Evolutionary conservation across 2,113 vertebrate species (phyloP).

Genomic region (Lycaon pictus): DNA sequence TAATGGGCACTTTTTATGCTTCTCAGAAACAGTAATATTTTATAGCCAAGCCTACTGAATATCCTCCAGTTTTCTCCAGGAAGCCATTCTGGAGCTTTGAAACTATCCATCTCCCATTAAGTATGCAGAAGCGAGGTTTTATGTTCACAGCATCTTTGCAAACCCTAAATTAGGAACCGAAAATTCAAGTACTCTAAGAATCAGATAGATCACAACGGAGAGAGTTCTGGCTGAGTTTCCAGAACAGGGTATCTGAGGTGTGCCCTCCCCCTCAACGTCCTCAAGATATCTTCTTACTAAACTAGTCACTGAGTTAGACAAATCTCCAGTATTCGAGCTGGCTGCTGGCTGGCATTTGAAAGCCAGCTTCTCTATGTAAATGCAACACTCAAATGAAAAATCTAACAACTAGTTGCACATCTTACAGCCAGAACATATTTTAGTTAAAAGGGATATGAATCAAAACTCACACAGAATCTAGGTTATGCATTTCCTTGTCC

Average conservation of each 20-base stretch:
- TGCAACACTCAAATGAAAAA: slow-evolving; percentile 57
- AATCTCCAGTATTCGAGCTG: slow-evolving; percentile 67
- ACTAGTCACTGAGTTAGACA: slow-evolving; percentile 59
- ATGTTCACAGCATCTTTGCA: not conserved
- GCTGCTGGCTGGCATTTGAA: slow-evolving; percentile 76
- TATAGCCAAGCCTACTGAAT: not conserved
- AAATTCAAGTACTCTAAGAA: slow-evolving; percentile 57
- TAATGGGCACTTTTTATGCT: not conserved
- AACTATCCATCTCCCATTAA: not conserved
- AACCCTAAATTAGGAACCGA: slow-evolving; percentile 10
- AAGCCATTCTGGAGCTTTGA: slow-evolving; percentile 46
- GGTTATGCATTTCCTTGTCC: slow-evolving; percentile 76
- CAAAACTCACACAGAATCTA: slow-evolving; percentile 77
- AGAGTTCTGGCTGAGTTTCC: slow-evolving; percentile 52
- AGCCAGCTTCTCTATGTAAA: slow-evolving; percentile 80
- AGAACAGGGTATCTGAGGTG: slow-evolving; percentile 64
- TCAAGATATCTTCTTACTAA: slow-evolving; percentile 15
- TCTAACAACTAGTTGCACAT: slow-evolving; percentile 79
- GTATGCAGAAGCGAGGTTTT: not conserved
- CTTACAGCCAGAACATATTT: slow-evolving; percentile 80
- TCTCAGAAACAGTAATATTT: not conserved
- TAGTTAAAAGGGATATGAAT: slow-evolving; percentile 81
- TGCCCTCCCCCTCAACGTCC: slow-evolving; percentile 37
- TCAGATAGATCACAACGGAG: slow-evolving; percentile 27
- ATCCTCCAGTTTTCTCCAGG: not conserved